A percentile compares a stretch with the other conserved stretches of the same genome.
These are phyloP conservation scores for Otus sunia DNA, from an alignment of 2,113 vertebrate genomes.

Conservation along the genomic window DNA sequence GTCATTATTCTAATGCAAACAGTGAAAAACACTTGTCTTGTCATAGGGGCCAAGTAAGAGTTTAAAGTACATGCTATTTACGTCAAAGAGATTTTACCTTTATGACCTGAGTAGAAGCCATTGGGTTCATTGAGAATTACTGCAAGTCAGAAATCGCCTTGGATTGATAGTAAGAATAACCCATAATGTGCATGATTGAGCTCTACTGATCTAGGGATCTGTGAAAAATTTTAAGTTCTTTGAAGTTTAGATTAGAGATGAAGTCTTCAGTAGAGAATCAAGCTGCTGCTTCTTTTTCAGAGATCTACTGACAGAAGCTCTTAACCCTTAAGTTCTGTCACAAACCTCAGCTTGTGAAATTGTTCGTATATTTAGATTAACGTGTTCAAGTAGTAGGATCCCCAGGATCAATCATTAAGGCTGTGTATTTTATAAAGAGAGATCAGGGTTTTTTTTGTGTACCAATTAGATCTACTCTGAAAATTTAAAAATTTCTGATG, in stretches of 20 bases:
- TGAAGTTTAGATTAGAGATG: background rate
- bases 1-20: background rate
- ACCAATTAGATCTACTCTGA: background rate
- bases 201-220: background rate
- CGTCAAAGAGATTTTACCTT: conserved; percentile 13
- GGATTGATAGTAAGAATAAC: background rate
- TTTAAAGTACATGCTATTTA: conserved; percentile 35
- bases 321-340: background rate
- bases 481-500: background rate
- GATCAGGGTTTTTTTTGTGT: rapidly evolving
- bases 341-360: background rate
- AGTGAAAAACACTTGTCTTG: background rate
- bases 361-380: background rate
- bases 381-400: background rate
- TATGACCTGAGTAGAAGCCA: background rate
- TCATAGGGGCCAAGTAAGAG: background rate
- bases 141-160: background rate
- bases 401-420: background rate
- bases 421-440: background rate
- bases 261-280: background rate
- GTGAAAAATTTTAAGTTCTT: background rate
- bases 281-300: background rate
- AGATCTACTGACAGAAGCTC: background rate
- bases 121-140: background rate
- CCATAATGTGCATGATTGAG: background rate